phyloP scores from a whole-genome alignment of 2,113 vertebrate species.

The Perccottus glenii region DNA sequence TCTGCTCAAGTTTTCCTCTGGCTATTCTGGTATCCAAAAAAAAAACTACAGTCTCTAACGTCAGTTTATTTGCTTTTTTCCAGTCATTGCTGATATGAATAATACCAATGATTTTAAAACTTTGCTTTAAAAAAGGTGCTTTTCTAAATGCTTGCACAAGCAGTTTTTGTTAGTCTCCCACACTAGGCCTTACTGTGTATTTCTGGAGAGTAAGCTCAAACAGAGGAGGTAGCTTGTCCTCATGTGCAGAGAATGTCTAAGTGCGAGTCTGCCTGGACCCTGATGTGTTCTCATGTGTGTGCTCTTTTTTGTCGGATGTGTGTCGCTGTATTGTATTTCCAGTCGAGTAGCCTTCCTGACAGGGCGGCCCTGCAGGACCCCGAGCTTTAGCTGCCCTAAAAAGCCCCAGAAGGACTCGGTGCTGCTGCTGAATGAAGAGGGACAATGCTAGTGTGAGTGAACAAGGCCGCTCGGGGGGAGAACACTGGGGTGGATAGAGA shows the following conservation, averaged over 20 bases:
- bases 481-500: too few relatives aligned
- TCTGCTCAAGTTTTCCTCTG: too few relatives aligned
- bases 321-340: slow-evolving; percentile 58
- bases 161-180: too few relatives aligned
- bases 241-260: slow-evolving; percentile 11
- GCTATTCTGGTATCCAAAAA: too few relatives aligned
- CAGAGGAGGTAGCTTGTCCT: slow-evolving; percentile 1
- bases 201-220: slow-evolving; percentile 1
- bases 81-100: too few relatives aligned
- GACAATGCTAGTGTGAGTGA: slow-evolving; percentile 14
- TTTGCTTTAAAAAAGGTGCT: too few relatives aligned
- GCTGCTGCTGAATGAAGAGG: slow-evolving; percentile 14
- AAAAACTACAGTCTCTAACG: too few relatives aligned
- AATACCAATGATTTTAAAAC: too few relatives aligned
- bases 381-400: slow-evolving; percentile 46
- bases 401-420: slow-evolving; percentile 39
- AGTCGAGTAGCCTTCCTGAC: slow-evolving; percentile 62
- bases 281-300: background rate
- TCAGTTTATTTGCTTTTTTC: too few relatives aligned
- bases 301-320: slow-evolving; percentile 18
- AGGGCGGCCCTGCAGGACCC: slow-evolving; percentile 52
- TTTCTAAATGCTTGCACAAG: too few relatives aligned
- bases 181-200: slow-evolving; percentile 1
- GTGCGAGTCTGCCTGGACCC: background rate
- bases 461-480: slow-evolving; percentile 15